Base-by-base conservation (phyloP, 2,888 invertebrate species). In the Caenorhabditis sp. region DNA sequence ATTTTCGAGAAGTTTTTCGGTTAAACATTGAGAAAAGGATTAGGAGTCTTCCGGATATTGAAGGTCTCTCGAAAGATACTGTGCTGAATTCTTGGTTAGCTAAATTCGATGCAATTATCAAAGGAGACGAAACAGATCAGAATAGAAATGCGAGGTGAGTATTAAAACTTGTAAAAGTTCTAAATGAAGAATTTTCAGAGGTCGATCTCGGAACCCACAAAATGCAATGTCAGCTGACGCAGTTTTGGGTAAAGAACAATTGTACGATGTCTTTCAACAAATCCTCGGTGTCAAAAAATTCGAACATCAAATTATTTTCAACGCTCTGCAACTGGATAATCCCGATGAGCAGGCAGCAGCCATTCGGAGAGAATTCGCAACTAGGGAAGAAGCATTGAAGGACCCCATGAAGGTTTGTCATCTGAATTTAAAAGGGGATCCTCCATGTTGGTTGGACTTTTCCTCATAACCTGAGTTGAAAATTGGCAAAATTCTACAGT, bases 211-310 rank as follows among this genome's bases (percentile, higher is more conserved):
- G 38, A 82, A 80, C 31, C 56, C 81, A 19, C 80, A 82, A 47
- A 84, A 80, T 51, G 75, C 82, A 35, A 73, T 86, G 24, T 90
- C 84, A 41, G 89, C 89, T 16, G 92, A 92, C 56, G 82, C 88
- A 19, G 91, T 98, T 92, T 94, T 98, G 89, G 97, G 97, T 90
- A 99, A 99, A 94, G 99, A 99, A 93, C 99, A 99, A 93, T 95
- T 99, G 14, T 99, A 97, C 93, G 99, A 99, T 93, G 98, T 99
- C 97, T 99, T 99, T 93, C 99, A 99, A 93, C 98, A 98, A 93
- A 97, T 99, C 89, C 94, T 99, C 84, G 96, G 96, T 73, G 96
- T 99, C 73, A 99, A 99, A 94, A 99, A 99, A 93, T 99, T 99
- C 93, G 99, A 99, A 93, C 99, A 99, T 93, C 99, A 99, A 94